Conservation (phyloP, 2,888 invertebrate genomes). For the Eristalis pertinax region DNA sequence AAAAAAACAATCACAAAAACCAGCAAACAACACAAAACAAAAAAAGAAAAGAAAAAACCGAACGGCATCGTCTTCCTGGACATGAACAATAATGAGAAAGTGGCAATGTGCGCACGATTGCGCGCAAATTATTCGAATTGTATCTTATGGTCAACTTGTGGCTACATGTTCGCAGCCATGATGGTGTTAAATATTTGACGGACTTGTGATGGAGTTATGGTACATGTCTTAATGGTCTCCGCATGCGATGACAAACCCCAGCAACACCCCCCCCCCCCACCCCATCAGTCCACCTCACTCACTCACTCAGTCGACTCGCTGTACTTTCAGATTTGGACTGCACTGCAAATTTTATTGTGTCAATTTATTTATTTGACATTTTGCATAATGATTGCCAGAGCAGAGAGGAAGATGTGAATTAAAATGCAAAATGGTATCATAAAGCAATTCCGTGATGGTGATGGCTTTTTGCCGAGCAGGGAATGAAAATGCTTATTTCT, state of each 20-base stretch:
- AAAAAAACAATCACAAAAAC: too few relatives aligned
- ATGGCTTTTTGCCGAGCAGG: too few relatives aligned
- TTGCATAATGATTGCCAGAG: slow-evolving; percentile 30
- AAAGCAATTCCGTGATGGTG: slow-evolving; percentile 3
- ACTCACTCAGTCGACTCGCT: background rate
- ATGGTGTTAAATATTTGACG: slow-evolving; percentile 44
- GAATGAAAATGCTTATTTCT: too few relatives aligned
- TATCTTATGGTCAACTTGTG: slow-evolving; percentile 13
- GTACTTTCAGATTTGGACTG: background rate
- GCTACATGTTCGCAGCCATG: background rate
- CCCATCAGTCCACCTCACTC: background rate
- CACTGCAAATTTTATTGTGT: slow-evolving; percentile 13
- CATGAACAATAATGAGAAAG: slow-evolving; percentile 57
- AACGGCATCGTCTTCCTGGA: slow-evolving; percentile 17
- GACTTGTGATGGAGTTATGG: slow-evolving; percentile 61
- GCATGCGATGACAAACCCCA: slow-evolving; percentile 26
- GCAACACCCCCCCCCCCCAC: too few relatives aligned
- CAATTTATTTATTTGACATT: slow-evolving; percentile 48
- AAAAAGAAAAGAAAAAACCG: slow-evolving; percentile 8
- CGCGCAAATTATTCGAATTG: slow-evolving; percentile 48
- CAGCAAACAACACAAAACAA: slow-evolving; percentile 17
- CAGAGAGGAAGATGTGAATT: slow-evolving; percentile 46
- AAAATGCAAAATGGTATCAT: slow-evolving; percentile 46
- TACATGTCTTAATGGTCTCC: slow-evolving; percentile 33
- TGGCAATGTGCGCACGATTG: slow-evolving; percentile 23